Evolutionary conservation across 2,888 invertebrate genomes (phyloP), one percentile per base, ranked within the genome.

Genomic region (Laspeyria flexula): DNA sequence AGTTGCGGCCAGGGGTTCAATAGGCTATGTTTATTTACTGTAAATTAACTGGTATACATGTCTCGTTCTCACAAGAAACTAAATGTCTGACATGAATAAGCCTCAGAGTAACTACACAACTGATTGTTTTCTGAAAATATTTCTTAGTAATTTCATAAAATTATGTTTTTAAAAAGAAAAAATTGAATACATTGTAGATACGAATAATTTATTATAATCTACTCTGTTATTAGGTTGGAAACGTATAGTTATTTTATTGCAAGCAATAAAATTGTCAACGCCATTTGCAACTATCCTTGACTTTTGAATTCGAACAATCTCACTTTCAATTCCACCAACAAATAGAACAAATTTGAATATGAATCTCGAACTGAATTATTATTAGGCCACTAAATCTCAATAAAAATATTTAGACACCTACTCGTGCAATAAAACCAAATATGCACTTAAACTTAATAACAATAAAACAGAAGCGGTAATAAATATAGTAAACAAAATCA

Each of bases 1-100:
- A 81, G 83, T 59, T 62, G 52, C 60, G 47, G 64, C 49, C 60
- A 49, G 54, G 48, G 40, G 70, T 73, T 71, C 73, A 75, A 59
- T 49, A 38, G 44, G 34, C 21, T 47, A 41, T 52, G 57, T 53
- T 65, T 65, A 63, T 70, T 65, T 68, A 65, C 60, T 60, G 66
- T 66, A 60, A 66, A 73, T 70, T 44, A 64, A 51, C 53, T 55
- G 55, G 50, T 60, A 39, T 39, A 52, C 42, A 41, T 30, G 1
- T 12, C 13, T 31, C 31, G 5, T 6, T 13, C 25, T 30, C 10
- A 43, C 40, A 27, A 40, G 49, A 46, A 64, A 51, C 38, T 33
- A 12, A 48, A 48, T 41, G 11, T 13, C 38, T 31, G 3, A 12
- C 10, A 3, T 0, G 15, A 13, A 13, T 13, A n/a, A n/a, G n/a